Conservation (phyloP, 2,797 vertebrate species). For the Leptodactylus fallax region DNA sequence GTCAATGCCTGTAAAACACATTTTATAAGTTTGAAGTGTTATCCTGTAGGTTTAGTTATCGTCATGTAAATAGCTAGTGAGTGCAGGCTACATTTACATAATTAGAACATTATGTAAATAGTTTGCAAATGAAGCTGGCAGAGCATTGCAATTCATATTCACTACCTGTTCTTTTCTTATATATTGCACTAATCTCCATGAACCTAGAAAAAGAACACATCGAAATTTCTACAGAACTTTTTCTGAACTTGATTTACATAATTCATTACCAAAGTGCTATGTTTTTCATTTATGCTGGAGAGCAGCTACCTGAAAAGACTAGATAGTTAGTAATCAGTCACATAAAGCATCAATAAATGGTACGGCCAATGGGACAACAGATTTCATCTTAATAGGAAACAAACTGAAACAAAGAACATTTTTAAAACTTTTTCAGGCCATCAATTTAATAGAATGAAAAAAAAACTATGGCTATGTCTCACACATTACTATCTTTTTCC, state of each 20-base stretch:
- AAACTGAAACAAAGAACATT: too few species aligned
- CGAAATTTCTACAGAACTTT: neutral
- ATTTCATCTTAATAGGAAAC: too few species aligned
- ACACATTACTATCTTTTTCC: too few species aligned
- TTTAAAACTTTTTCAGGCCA: too few species aligned
- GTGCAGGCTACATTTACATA: constrained; percentile 34
- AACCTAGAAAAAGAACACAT: constrained; percentile 36
- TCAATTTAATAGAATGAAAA: too few species aligned
- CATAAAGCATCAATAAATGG: neutral
- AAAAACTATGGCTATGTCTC: too few species aligned
- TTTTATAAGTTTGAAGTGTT: constrained; percentile 30
- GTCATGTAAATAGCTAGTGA: constrained; percentile 40
- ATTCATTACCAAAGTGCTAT: neutral
- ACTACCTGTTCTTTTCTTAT: constrained; percentile 23
- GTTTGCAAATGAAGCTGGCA: constrained; percentile 18
- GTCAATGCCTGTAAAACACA: constrained; percentile 17
- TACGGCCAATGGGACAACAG: neutral
- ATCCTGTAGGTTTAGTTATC: constrained; percentile 21
- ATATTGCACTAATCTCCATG: neutral
- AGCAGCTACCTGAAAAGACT: neutral
- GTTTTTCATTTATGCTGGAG: neutral
- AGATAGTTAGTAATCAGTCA: neutral
- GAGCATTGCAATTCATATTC: constrained; percentile 18
- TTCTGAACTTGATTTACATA: constrained; percentile 27
- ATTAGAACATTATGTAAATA: constrained; percentile 50